phyloP scores from a whole-genome alignment of 2,113 vertebrate genomes.

The Gobio gobio region DNA sequence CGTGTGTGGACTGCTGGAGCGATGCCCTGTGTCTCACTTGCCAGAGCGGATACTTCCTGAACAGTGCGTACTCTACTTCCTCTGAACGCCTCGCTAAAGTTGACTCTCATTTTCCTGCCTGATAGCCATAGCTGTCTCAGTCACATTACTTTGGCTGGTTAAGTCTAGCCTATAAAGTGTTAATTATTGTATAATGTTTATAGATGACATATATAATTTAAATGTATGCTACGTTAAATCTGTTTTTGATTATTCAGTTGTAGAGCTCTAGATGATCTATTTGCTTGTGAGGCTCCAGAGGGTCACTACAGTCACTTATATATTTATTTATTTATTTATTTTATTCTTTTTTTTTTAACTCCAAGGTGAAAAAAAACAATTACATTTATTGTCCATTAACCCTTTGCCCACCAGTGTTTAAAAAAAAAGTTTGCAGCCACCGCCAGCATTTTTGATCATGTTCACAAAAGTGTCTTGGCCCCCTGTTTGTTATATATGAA shows the following conservation, averaged over 20 bases:
- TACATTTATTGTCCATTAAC: too few relatives aligned
- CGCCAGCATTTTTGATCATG: too few relatives aligned
- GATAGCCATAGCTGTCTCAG: neutral
- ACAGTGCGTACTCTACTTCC: slow-evolving; percentile 64
- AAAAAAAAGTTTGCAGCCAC: too few relatives aligned
- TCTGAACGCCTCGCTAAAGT: neutral
- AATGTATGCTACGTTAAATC: neutral
- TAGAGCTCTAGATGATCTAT: too few relatives aligned
- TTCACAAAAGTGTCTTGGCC: too few relatives aligned
- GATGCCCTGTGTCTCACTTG: slow-evolving; percentile 74
- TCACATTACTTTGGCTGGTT: neutral
- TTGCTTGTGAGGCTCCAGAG: neutral
- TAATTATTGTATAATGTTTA: too few relatives aligned
- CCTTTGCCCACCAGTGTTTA: too few relatives aligned
- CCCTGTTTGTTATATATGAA: too few relatives aligned
- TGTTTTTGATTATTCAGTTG: neutral
- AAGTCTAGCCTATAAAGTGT: neutral
- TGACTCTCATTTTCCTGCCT: neutral
- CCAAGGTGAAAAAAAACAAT: too few relatives aligned
- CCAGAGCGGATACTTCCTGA: slow-evolving; percentile 74
- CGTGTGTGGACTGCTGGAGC: slow-evolving; percentile 77
- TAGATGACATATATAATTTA: neutral
- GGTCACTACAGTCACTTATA: neutral
- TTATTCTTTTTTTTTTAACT: too few relatives aligned
- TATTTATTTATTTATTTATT: too few relatives aligned